A percentile compares a stretch with the other conserved stretches of the same genome.
These are phyloP conservation scores for Dynastes hyllus DNA, from an alignment of 2,888 invertebrate genomes.

Conservation along the genomic window DNA sequence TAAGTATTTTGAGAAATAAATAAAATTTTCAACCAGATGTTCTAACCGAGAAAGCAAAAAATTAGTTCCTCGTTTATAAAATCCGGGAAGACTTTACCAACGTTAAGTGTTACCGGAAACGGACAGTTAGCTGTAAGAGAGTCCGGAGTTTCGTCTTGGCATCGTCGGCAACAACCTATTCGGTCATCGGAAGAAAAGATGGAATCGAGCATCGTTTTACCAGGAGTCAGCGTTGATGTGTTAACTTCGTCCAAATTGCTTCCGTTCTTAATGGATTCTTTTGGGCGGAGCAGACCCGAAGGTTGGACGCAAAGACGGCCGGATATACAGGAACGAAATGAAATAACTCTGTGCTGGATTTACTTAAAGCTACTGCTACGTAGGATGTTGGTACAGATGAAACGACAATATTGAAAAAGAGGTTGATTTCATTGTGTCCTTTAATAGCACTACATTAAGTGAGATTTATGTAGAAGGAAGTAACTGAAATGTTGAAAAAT, in stretches of 20 bases:
- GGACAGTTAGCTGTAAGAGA: constrained; percentile 54
- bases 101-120: constrained; percentile 56
- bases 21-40: no score
- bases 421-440: no score
- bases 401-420: no score
- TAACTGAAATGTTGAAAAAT: no score
- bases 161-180: neutral
- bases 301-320: constrained; percentile 54
- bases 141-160: constrained; percentile 14
- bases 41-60: neutral
- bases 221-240: constrained; percentile 66
- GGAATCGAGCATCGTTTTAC: constrained; percentile 57
- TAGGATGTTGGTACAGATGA: no score
- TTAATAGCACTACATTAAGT: no score
- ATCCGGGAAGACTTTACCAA: constrained; percentile 37
- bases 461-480: no score
- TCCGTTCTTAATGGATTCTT: constrained; percentile 69
- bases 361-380: constrained; percentile 11
- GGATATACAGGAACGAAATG: constrained; percentile 61
- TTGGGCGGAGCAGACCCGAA: constrained; percentile 59
- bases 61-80: constrained; percentile 11
- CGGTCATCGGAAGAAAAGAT: neutral
- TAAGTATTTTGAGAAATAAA: no score
- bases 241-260: constrained; percentile 70
- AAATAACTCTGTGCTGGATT: constrained; percentile 58